These are phyloP conservation scores for Epistrophe grossulariae DNA, from an alignment of 2,888 invertebrate genomes.

Conservation along the genomic window DNA sequence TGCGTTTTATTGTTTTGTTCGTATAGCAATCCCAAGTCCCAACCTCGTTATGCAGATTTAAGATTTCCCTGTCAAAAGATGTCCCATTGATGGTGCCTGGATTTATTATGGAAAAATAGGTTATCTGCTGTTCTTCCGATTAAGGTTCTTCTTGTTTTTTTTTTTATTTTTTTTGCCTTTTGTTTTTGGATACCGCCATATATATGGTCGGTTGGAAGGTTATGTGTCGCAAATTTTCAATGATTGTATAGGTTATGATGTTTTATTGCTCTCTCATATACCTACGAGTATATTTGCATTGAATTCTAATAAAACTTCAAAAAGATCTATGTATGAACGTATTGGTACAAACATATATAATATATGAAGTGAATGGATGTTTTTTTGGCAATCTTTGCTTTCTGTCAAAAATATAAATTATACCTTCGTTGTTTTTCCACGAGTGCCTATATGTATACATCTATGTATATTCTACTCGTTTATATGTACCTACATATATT, in stretches of 20 bases:
- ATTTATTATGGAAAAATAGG: conserved; percentile 52
- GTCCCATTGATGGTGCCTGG: conserved; percentile 12
- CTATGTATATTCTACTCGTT: conserved; percentile 16
- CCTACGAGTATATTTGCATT: conserved; percentile 42
- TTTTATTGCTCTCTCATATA: conserved; percentile 62
- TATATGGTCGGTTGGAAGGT: no score
- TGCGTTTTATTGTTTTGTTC: conserved; percentile 69
- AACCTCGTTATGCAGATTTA: conserved; percentile 64
- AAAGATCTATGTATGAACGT: conserved; percentile 9
- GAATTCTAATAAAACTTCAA: conserved; percentile 62
- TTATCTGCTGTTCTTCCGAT: conserved; percentile 36
- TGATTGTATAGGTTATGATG: conserved; percentile 18
- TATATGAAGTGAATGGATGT: conserved; percentile 16
- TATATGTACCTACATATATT: no score
- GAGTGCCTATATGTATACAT: background rate
- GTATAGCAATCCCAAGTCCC: conserved; percentile 49
- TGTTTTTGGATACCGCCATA: conserved; percentile 12
- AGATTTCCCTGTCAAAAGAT: conserved; percentile 61
- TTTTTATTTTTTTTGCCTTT: conserved; percentile 13
- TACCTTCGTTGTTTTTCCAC: background rate
- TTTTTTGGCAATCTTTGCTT: conserved; percentile 6
- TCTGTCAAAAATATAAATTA: conserved; percentile 66
- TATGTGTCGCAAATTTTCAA: conserved; percentile 55
- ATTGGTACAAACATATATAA: no score
- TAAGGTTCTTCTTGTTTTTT: background rate